Evolutionary conservation across 1,140 invertebrate species (phyloP).

Genomic region (Cydia splendana): DNA sequence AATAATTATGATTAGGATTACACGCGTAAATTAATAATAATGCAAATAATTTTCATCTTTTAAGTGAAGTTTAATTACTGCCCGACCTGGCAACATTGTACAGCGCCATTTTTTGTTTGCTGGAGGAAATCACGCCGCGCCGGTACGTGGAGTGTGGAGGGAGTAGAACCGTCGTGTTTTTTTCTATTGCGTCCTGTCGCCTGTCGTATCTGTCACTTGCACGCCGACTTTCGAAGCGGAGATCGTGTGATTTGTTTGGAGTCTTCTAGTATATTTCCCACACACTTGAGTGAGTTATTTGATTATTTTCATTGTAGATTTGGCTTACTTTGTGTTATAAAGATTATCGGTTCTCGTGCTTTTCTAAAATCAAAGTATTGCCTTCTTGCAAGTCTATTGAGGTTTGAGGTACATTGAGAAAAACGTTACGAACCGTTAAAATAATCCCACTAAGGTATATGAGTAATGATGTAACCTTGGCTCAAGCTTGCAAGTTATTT

Average conservation of each 20-base stretch:
- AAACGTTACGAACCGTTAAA: neutral
- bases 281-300: neutral
- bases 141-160: no score
- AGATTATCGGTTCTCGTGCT: neutral
- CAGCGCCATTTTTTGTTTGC: slow-evolving; percentile 7
- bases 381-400: neutral
- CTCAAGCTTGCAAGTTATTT: neutral
- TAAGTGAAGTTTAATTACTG: no score
- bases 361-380: neutral
- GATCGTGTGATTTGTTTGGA: slow-evolving; percentile 1
- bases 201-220: neutral
- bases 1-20: no score
- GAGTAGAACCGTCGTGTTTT: no score
- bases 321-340: no score
- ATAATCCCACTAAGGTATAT: neutral
- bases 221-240: neutral
- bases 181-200: neutral
- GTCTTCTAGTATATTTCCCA: neutral
- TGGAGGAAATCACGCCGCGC: no score
- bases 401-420: slow-evolving; percentile 3
- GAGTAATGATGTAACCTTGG: neutral
- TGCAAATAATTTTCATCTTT: no score
- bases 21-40: no score
- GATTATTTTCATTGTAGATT: neutral
- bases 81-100: neutral